phyloP scores from a whole-genome alignment of 2,113 vertebrate species.

The Gorsachius goisagi region DNA sequence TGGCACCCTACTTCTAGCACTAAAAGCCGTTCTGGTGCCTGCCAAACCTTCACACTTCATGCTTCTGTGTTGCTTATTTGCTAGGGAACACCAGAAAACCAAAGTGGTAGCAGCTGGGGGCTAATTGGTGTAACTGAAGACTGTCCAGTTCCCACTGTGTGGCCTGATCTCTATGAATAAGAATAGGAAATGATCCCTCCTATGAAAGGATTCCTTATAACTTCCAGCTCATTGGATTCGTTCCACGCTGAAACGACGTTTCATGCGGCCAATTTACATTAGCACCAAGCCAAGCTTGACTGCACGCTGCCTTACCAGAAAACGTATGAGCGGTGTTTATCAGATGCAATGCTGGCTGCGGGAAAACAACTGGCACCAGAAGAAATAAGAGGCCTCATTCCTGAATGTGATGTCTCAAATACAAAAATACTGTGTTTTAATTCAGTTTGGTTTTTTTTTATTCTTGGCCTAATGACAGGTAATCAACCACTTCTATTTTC shows the following conservation, averaged over 20 bases:
- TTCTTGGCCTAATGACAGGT: not conserved
- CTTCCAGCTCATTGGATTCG: not conserved
- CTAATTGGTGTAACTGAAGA: not conserved
- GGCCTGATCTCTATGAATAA: not conserved
- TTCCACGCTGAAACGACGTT: not conserved
- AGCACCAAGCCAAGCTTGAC: not conserved
- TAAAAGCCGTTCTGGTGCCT: not conserved
- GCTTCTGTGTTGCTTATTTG: not conserved
- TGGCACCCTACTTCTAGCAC: not conserved
- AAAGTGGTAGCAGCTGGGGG: not conserved
- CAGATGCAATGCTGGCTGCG: not conserved
- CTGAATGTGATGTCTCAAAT: not conserved
- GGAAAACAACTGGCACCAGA: not conserved
- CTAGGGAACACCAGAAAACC: not conserved
- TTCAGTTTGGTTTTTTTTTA: not conserved
- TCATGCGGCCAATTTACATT: not conserved
- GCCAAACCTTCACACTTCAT: not conserved
- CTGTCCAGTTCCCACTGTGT: not conserved
- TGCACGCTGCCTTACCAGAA: not conserved
- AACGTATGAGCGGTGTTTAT: not conserved
- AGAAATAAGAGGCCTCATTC: not conserved
- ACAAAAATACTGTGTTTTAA: not conserved
- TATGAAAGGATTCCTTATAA: not conserved
- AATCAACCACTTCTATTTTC: not conserved
- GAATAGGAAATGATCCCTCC: not conserved